These are phyloP conservation scores for Platyscapa corneri DNA, from an alignment of 1,140 invertebrate species.

Conservation along the genomic window DNA sequence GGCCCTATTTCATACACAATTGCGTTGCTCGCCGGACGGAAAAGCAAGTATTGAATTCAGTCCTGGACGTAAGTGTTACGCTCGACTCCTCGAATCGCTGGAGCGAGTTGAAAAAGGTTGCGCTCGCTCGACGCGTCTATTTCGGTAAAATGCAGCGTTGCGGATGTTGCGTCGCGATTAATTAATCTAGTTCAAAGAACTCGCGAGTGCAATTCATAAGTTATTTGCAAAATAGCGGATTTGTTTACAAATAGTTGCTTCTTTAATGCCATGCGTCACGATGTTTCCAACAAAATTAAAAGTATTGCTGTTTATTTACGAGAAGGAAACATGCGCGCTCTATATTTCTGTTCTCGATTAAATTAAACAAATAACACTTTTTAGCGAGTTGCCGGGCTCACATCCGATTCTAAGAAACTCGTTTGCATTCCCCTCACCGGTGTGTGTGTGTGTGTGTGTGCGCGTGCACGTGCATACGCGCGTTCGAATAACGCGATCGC, in stretches of 20 bases:
- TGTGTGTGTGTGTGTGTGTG: too few species aligned
- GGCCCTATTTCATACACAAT: background rate
- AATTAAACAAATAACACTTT: background rate
- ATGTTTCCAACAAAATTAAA: background rate
- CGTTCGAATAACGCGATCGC: background rate
- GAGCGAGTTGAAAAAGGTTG: background rate
- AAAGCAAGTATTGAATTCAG: background rate
- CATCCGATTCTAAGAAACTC: background rate
- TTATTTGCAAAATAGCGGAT: background rate
- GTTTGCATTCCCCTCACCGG: background rate
- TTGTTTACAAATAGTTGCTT: slow-evolving; percentile 21
- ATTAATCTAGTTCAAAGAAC: slow-evolving; percentile 8
- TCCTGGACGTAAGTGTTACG: background rate
- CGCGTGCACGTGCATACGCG: too few species aligned
- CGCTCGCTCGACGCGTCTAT: background rate
- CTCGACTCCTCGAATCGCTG: background rate
- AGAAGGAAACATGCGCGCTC: too few species aligned
- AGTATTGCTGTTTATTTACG: background rate
- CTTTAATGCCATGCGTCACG: slow-evolving; percentile 1
- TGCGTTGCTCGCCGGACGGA: background rate
- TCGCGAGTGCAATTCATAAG: background rate
- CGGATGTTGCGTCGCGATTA: background rate
- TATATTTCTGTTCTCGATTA: background rate
- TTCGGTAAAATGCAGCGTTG: background rate
- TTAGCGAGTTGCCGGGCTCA: background rate